Conservation (phyloP, 2,888 invertebrate genomes). For the Pherbina coryleti region DNA sequence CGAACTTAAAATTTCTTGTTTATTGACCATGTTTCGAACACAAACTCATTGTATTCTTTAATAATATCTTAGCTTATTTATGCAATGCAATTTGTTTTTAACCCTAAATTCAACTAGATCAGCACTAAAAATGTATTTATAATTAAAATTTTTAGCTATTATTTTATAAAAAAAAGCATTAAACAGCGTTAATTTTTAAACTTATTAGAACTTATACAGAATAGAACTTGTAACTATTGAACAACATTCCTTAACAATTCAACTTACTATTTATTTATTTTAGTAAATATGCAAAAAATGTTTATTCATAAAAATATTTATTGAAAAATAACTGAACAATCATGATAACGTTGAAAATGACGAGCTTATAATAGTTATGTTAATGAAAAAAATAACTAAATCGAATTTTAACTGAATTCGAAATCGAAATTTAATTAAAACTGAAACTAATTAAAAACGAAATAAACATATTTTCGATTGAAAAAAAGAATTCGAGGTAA, state of each 20-base stretch:
- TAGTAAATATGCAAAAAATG: constrained; percentile 2
- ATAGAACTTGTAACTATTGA: constrained; percentile 49
- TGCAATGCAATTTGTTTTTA: constrained; percentile 66
- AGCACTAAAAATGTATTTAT: constrained; percentile 34
- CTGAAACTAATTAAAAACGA: constrained; percentile 14
- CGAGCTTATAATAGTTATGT: constrained; percentile 20
- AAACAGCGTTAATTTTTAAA: constrained; percentile 42
- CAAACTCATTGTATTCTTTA: not conserved
- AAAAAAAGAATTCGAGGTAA: no score
- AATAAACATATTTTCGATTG: constrained; percentile 7
- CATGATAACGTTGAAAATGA: constrained; percentile 9
- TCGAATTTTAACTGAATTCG: constrained; percentile 19
- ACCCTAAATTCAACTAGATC: constrained; percentile 35
- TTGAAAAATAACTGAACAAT: not conserved
- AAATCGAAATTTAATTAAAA: constrained; percentile 15
- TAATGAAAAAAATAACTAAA: constrained; percentile 18
- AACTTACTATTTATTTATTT: constrained; percentile 1
- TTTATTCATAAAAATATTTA: not conserved
- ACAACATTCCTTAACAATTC: constrained; percentile 50
- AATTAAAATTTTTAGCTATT: constrained; percentile 29
- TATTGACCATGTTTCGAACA: constrained; percentile 39
- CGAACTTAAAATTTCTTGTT: not conserved
- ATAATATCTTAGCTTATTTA: constrained; percentile 39
- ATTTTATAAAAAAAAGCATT: constrained; percentile 36
- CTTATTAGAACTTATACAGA: constrained; percentile 42